Evolutionary conservation across 2,113 vertebrate genomes (phyloP).

Genomic region (Galbula dea): DNA sequence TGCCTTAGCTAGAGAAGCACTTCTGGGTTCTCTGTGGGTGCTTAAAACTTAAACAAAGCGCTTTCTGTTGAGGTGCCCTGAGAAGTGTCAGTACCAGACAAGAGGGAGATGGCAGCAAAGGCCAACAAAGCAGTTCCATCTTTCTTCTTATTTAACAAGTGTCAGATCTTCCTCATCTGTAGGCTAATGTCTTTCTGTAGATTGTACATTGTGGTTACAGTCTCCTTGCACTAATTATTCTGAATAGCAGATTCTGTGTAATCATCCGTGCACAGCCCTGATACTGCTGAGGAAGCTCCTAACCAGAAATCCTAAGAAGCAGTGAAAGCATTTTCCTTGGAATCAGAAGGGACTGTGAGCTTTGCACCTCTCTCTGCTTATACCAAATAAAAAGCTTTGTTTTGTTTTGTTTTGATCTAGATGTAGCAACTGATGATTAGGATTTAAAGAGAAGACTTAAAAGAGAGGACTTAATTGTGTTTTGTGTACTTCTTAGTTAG

Average conservation of each 20-base stretch:
- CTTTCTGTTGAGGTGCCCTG: not conserved
- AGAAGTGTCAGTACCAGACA: not conserved
- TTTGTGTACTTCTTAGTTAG: not conserved
- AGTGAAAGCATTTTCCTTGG: not conserved
- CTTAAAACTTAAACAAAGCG: not conserved
- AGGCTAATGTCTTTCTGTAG: not conserved
- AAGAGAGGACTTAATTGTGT: not conserved
- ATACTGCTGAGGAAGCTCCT: not conserved
- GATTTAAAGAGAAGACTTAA: constrained; percentile 4
- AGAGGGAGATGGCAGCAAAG: not conserved
- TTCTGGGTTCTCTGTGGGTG: not conserved
- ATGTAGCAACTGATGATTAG: not conserved
- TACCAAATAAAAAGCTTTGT: not conserved
- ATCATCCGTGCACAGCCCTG: not conserved
- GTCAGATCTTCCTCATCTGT: not conserved
- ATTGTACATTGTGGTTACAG: not conserved
- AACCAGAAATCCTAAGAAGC: not conserved
- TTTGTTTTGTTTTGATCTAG: not conserved
- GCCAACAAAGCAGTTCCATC: not conserved
- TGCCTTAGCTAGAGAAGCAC: not conserved
- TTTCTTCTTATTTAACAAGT: not conserved
- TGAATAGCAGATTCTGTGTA: not conserved
- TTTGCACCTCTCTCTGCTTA: not conserved
- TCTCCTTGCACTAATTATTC: not conserved
- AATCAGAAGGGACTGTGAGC: not conserved